Evolutionary conservation across 2,113 vertebrate species (phyloP), one percentile per base, ranked within the genome.

Genomic region (Pedionomus torquatus): DNA sequence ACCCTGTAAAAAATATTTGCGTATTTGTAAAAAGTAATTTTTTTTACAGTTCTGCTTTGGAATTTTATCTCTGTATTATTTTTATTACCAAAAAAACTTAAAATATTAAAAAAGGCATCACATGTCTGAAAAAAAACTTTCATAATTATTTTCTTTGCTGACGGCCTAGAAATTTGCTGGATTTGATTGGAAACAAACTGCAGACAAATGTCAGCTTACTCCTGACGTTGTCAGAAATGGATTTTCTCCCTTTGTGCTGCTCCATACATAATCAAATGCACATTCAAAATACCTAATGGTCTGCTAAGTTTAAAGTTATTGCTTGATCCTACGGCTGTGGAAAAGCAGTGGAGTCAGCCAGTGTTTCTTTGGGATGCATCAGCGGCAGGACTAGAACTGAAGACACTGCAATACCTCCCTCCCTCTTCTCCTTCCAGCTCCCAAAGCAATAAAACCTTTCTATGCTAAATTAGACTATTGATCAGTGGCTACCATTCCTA

Each of bases 401-500:
- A 96, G 93, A 96, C 91, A 76, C 60, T 91, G 83, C 95, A 96
- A 97, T 89, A 91, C 89, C 89, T 95, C 52, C 89, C 89, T 95
- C 52, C 75, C 49, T 89, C 92, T 76, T 35, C 65, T 91, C 82
- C 71, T 95, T 91, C 89, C 72, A 96, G 89, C 83, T 97, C 95
- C 91, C 89, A 92, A 89, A 97, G 95, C 95, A 97, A 97, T 97
- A 96, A 95, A 95, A 85, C 70, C 89, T 95, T 83, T 97, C 96
- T 96, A 37, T 91, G 78, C 96, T 97, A 95, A 95, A 96, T 94
- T 93, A 93, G 87, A 79, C 89, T 97, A 97, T 97, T 93, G 96
- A 97, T 95, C 92, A 95, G 93, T 41, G 57, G 90, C 94, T 95
- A 84, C 96, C 89, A 93, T 97, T 97, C 95, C 94, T 97, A 96